A percentile compares a stretch with the other conserved stretches of the same genome.
Evolutionary conservation across 2,113 vertebrate genomes (phyloP).

Genomic region (Podocnemis expansa): DNA sequence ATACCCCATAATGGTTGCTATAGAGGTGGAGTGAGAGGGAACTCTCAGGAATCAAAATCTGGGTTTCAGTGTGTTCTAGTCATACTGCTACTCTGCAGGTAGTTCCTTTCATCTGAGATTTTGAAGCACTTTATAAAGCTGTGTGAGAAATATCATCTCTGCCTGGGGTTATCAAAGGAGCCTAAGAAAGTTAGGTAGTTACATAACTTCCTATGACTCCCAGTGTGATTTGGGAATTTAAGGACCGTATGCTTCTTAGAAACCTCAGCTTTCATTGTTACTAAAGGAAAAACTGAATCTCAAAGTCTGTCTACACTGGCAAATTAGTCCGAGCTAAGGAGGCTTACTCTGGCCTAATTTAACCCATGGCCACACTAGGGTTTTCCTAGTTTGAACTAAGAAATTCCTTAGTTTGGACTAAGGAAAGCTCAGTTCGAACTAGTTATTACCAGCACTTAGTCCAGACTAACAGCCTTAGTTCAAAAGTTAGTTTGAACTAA

Average conservation of each 20-base stretch:
- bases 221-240: neutral
- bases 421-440: too few relatives aligned
- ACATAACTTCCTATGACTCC: neutral
- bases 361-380: too few relatives aligned
- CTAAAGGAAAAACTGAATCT: neutral
- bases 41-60: neutral
- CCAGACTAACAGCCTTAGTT: too few relatives aligned
- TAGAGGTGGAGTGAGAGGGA: neutral
- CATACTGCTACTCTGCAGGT: neutral
- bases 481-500: too few relatives aligned
- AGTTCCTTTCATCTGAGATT: neutral
- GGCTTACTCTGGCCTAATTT: too few relatives aligned
- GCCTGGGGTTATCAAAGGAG: neutral
- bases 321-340: too few relatives aligned
- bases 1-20: neutral
- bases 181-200: neutral
- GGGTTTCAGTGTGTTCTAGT: neutral
- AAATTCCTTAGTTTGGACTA: too few relatives aligned
- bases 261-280: neutral
- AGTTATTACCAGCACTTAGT: too few relatives aligned
- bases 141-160: neutral
- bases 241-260: neutral
- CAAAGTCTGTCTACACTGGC: too few relatives aligned
- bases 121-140: neutral
- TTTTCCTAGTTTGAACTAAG: too few relatives aligned